Evolutionary conservation across 1,140 invertebrate genomes (phyloP).

Genomic region (Eulimnadia texana): DNA sequence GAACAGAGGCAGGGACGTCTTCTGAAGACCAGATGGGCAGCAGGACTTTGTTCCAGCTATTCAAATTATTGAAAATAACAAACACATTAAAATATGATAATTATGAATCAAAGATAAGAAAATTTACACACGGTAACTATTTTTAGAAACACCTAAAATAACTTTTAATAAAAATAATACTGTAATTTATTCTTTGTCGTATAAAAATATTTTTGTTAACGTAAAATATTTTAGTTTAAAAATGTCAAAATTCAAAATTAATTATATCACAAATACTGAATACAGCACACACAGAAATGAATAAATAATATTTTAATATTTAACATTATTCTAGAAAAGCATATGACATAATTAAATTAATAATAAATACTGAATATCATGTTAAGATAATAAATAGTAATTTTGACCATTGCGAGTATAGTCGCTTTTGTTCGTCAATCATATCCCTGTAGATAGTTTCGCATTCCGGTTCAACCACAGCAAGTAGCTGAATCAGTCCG

Average conservation of each 20-base stretch:
- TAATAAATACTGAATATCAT: neutral
- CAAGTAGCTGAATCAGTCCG: conserved; percentile 60
- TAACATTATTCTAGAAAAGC: too few species aligned
- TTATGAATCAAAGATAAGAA: conserved; percentile 7
- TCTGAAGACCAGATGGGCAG: conserved; percentile 50
- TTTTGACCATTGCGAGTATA: conserved; percentile 55
- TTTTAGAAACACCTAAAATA: too few species aligned
- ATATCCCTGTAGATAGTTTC: conserved; percentile 58
- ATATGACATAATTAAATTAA: too few species aligned
- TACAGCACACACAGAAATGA: too few species aligned
- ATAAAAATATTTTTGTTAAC: too few species aligned
- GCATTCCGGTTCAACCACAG: conserved; percentile 63
- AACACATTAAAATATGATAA: conserved; percentile 1
- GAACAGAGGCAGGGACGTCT: conserved; percentile 41
- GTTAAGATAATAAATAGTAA: conserved; percentile 15
- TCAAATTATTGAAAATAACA: conserved; percentile 25
- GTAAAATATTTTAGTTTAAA: too few species aligned
- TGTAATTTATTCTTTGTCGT: too few species aligned
- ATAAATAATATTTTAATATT: too few species aligned
- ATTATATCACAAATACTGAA: too few species aligned
- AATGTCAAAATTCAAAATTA: too few species aligned
- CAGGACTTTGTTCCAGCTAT: conserved; percentile 67
- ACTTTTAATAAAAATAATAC: too few species aligned
- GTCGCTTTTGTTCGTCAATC: conserved; percentile 58
- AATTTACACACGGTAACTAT: too few species aligned